Evolutionary conservation across 2,113 vertebrate genomes (phyloP).

Genomic region (Panthera tigris): DNA sequence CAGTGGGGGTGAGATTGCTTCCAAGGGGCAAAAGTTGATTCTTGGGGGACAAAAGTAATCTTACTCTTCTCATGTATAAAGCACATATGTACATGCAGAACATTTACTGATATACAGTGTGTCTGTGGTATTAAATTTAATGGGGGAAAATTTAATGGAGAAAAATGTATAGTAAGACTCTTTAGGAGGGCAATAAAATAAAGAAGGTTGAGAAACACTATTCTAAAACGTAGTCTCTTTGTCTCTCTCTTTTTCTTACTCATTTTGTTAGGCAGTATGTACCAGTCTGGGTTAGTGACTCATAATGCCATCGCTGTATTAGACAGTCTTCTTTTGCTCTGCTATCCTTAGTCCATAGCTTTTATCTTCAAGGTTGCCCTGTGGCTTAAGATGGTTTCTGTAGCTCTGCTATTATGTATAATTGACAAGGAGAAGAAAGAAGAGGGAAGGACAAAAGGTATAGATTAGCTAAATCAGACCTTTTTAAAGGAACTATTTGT

Average conservation of each 20-base stretch:
- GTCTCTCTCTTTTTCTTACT: neutral
- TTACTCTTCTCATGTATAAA: constrained; percentile 14
- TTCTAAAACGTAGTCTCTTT: neutral
- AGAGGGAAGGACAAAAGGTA: neutral
- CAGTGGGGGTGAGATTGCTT: neutral
- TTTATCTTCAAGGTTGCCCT: neutral
- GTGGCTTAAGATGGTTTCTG: neutral
- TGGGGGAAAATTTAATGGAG: neutral
- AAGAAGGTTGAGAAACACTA: neutral
- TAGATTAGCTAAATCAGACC: neutral
- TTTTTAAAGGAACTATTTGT: neutral
- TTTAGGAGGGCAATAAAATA: neutral
- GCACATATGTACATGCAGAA: neutral
- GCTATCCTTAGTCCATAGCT: neutral
- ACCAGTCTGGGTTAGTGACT: neutral
- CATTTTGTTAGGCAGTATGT: neutral
- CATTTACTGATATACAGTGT: neutral
- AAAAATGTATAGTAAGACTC: neutral
- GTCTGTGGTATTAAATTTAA: neutral
- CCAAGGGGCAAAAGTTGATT: neutral
- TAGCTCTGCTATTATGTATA: neutral
- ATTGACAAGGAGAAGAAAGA: neutral
- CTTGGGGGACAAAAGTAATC: neutral
- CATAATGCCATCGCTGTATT: neutral
- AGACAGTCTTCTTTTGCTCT: neutral